Conservation (phyloP, 2,797 vertebrate genomes). For the Malacoctenus gilli region DNA sequence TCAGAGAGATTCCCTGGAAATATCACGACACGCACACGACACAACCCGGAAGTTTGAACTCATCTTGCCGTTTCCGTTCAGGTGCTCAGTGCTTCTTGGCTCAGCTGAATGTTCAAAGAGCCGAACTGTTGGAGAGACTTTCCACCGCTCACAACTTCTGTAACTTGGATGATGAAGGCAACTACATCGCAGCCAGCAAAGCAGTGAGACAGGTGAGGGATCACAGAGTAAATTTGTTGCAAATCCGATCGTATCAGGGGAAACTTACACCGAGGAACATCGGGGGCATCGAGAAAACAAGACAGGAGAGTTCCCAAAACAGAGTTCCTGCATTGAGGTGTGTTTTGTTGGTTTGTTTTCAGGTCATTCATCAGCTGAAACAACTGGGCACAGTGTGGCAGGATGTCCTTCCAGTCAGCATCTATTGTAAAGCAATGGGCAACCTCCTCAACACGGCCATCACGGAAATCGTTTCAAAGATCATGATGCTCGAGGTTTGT, state of each 20-base stretch:
- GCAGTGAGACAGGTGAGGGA: constrained; percentile 89
- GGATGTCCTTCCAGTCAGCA: constrained; percentile 90
- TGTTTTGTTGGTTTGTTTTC: constrained; percentile 9
- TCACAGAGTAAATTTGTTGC: not conserved
- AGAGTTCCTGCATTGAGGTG: too few species aligned
- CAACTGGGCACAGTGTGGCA: constrained; percentile 95
- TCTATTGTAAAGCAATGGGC: constrained; percentile 96
- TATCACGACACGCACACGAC: too few species aligned
- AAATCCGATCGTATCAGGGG: too few species aligned
- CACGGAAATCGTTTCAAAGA: constrained; percentile 86
- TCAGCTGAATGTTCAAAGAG: constrained; percentile 92
- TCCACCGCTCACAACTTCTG: constrained; percentile 93
- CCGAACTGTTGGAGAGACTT: constrained; percentile 92
- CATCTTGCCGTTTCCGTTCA: constrained; percentile 5
- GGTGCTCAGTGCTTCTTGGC: constrained; percentile 92
- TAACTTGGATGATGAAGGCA: constrained; percentile 92
- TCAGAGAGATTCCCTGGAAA: constrained; percentile 74
- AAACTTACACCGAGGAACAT: too few species aligned
- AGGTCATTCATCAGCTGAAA: constrained; percentile 95
- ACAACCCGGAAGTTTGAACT: too few species aligned
- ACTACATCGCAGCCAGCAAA: constrained; percentile 90
- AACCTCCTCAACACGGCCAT: constrained; percentile 91
- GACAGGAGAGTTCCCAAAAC: too few species aligned
- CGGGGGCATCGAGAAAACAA: too few species aligned
- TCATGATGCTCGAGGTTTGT: constrained; percentile 91